Evolutionary conservation across 1,140 invertebrate genomes (phyloP).

Genomic region (Mya arenaria): DNA sequence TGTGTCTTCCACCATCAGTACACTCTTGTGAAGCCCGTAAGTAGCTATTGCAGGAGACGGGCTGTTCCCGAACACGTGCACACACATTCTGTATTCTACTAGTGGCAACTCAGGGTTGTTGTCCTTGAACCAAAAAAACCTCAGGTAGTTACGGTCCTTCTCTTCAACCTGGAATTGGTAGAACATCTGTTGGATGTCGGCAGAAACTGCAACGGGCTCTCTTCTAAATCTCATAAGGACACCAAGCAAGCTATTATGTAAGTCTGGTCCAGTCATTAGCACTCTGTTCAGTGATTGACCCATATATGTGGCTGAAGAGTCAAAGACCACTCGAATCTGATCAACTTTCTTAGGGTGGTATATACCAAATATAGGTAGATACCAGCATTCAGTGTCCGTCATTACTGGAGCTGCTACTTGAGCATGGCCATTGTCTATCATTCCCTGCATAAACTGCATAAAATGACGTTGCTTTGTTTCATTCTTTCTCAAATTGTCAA

Average conservation of each 20-base stretch:
- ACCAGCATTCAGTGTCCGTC: not conserved
- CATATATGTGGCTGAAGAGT: constrained; percentile 23
- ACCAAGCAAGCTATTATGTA: constrained; percentile 8
- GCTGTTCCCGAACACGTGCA: constrained; percentile 44
- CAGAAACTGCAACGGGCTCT: constrained; percentile 27
- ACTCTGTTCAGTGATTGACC: constrained; percentile 34
- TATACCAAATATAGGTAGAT: constrained; percentile 39
- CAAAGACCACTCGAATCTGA: constrained; percentile 46
- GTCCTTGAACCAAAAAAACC: constrained; percentile 35
- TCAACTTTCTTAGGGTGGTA: constrained; percentile 42
- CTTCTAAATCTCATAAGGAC: constrained; percentile 53
- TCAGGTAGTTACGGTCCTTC: not conserved
- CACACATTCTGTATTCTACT: constrained; percentile 49
- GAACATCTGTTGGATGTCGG: constrained; percentile 39
- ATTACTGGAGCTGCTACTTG: not conserved
- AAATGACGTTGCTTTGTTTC: constrained; percentile 5
- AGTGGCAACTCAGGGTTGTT: not conserved
- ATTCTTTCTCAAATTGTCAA: constrained; percentile 15
- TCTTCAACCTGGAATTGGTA: not conserved
- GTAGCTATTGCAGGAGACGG: constrained; percentile 21
- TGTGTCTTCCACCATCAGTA: too few relatives aligned
- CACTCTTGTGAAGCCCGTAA: constrained; percentile 2
- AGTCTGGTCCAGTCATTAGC: constrained; percentile 11
- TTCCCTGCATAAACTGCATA: constrained; percentile 24
- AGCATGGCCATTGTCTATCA: constrained; percentile 7